Conservation (phyloP, 2,888 invertebrate species). For the Amphipyra tragopoginis region DNA sequence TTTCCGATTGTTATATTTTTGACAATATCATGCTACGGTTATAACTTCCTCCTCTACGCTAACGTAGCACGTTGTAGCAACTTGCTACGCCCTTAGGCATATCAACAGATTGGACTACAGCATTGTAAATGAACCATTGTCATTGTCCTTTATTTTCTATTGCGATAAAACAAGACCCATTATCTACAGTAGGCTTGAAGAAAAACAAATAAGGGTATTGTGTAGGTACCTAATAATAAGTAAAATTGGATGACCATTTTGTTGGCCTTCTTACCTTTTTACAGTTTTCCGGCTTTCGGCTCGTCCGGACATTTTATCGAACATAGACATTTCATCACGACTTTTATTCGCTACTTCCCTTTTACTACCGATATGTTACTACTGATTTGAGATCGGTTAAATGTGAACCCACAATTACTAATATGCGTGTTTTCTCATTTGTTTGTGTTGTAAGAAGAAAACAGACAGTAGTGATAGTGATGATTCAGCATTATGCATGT, state of each 20-base stretch:
- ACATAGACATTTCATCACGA: conserved; percentile 17
- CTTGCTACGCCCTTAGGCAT: conserved; percentile 31
- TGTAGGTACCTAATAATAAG: conserved; percentile 28
- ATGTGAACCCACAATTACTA: background rate
- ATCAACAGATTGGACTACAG: conserved; percentile 24
- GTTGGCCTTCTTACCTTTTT: conserved; percentile 31
- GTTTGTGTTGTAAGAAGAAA: background rate
- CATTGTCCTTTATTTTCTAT: conserved; percentile 11
- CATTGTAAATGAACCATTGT: conserved; percentile 23
- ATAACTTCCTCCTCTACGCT: conserved; percentile 27
- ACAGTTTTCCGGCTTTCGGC: conserved; percentile 11
- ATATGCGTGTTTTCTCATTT: background rate
- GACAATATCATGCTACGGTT: background rate
- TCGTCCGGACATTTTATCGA: conserved; percentile 26
- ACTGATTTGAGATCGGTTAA: conserved; percentile 2
- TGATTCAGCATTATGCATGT: no score
- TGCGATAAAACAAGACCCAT: conserved; percentile 9
- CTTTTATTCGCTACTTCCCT: conserved; percentile 20
- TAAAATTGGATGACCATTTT: conserved; percentile 14
- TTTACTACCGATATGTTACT: conserved; percentile 22
- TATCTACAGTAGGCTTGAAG: conserved; percentile 1
- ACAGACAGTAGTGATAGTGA: no score
- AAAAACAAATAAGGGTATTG: conserved; percentile 21
- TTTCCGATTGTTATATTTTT: background rate
- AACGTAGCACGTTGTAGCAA: conserved; percentile 28